Base-by-base conservation (phyloP, 2,113 vertebrate species). In the Mastomys natalensis region DNA sequence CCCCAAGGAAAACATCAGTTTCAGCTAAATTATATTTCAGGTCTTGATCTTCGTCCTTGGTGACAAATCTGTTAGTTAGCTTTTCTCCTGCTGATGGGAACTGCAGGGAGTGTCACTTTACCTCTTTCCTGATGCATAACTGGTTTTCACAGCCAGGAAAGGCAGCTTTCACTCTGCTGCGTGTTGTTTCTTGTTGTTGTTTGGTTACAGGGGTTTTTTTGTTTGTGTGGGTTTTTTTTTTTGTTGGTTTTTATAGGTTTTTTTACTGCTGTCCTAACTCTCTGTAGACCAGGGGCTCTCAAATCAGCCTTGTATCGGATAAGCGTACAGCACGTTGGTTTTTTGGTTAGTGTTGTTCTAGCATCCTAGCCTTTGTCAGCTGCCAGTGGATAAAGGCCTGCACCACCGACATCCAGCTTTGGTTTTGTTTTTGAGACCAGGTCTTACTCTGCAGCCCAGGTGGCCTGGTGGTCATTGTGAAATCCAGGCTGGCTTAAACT, bases 61-160 rank as follows among this genome's bases (percentile, higher is more conserved):
- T 73, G 76, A 76, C 94, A 58, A 21, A 85, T 12, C 70, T 91
- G 62, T n/a, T n/a, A 92, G 29, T 95, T 48, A 40, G 58, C 53
- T 95, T 8, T 86, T 60, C 40, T 77, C 17, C 24, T 89, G 8
- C 5, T 15, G 40, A 0, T 93, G 55, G 73, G 51, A 51, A 29
- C 4, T 40, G n/a, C 17, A 93, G 76, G 31, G 78, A 74, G 64
- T 91, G 82, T 74, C 26, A 17, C 45, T 89, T 88, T 96, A 37
- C 29, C 62, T 87, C 26, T 51, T 5, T 62, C 93, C n/a, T 62
- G 48, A 17, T 89, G 48, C 10, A 16, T 55, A 45, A 77, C 68
- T 43, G 48, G n/a, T 12, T 62, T 82, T 87, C 40, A 89, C 17
- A 89, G 34, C 29, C 88, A 90, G 70, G 64, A 92, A 81, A 78